Conservation (phyloP, 2,797 vertebrate species). For the Ispidina lecontei region DNA sequence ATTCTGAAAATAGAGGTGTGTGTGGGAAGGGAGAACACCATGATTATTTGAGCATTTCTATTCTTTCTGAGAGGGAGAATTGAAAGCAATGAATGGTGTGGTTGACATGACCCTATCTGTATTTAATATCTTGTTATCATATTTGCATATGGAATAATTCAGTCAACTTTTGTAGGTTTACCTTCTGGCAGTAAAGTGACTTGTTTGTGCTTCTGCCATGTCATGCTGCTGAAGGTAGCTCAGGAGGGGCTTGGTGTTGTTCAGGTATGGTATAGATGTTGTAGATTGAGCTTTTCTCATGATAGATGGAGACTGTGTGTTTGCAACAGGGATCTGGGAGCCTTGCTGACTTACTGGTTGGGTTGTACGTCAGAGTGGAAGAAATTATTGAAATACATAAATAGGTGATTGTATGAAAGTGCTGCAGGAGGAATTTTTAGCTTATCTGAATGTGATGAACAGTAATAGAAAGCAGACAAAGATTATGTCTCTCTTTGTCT, state of each 20-base stretch:
- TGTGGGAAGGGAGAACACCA: not conserved
- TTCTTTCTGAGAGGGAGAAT: not conserved
- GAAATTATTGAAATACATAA: not conserved
- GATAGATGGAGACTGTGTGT: not conserved
- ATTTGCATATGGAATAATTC: conserved; percentile 92
- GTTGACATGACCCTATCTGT: conserved; percentile 79
- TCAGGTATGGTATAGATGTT: not conserved
- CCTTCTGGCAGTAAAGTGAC: conserved; percentile 80
- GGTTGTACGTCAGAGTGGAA: not conserved
- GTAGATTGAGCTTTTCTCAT: not conserved
- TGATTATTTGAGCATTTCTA: not conserved
- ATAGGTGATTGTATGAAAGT: not conserved
- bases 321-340: not conserved
- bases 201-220: conserved; percentile 74
- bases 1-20: not conserved
- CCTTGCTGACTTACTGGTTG: not conserved
- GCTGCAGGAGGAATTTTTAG: not conserved
- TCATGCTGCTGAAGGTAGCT: not conserved
- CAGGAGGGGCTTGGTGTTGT: conserved; percentile 3
- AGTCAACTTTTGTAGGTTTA: conserved; percentile 77
- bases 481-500: not conserved
- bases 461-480: not conserved
- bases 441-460: not conserved
- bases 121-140: conserved; percentile 86
- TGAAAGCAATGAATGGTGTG: conserved; percentile 21